A percentile compares a stretch with the other conserved stretches of the same genome.
Conservation (phyloP, 2,888 invertebrate genomes). For the Dioctria linearis region DNA sequence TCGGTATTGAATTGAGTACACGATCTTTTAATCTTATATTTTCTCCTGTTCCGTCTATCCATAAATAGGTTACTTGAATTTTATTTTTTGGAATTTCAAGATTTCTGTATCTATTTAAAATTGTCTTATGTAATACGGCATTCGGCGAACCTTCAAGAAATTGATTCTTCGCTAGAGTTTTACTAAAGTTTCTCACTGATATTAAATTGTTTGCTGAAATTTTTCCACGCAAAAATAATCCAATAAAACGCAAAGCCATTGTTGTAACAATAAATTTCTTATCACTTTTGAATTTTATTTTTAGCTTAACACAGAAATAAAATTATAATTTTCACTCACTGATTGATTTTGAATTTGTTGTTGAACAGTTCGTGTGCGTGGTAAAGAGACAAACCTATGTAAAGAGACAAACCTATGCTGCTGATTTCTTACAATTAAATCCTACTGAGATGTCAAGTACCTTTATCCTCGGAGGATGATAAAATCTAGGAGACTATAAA, state of each 20-base stretch:
- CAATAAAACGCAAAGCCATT: constrained; percentile 69
- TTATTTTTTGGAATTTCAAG: constrained; percentile 74
- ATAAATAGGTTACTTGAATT: constrained; percentile 79
- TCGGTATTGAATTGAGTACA: constrained; percentile 78
- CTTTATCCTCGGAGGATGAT: too few relatives aligned
- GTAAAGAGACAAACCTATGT: too few relatives aligned
- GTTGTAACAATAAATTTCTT: constrained; percentile 56
- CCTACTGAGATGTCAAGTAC: too few relatives aligned
- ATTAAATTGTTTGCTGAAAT: constrained; percentile 55
- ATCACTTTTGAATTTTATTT: too few relatives aligned
- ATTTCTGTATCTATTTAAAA: constrained; percentile 80
- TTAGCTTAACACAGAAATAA: too few relatives aligned
- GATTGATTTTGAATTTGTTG: too few relatives aligned
- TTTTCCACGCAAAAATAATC: constrained; percentile 67
- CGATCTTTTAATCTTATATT: constrained; percentile 79
- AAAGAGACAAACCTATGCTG: too few relatives aligned
- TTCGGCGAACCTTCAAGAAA: constrained; percentile 78
- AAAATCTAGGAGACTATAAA: too few relatives aligned
- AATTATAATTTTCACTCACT: too few relatives aligned
- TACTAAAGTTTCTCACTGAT: constrained; percentile 58
- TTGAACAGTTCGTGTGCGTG: too few relatives aligned
- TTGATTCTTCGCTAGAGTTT: constrained; percentile 49
- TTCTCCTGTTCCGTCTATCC: constrained; percentile 84
- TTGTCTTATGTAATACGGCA: constrained; percentile 82
- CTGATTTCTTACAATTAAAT: too few relatives aligned